A percentile compares a stretch with the other conserved stretches of the same genome.
phyloP scores from a whole-genome alignment of 2,888 invertebrate species.

The Cantharis nigra region DNA sequence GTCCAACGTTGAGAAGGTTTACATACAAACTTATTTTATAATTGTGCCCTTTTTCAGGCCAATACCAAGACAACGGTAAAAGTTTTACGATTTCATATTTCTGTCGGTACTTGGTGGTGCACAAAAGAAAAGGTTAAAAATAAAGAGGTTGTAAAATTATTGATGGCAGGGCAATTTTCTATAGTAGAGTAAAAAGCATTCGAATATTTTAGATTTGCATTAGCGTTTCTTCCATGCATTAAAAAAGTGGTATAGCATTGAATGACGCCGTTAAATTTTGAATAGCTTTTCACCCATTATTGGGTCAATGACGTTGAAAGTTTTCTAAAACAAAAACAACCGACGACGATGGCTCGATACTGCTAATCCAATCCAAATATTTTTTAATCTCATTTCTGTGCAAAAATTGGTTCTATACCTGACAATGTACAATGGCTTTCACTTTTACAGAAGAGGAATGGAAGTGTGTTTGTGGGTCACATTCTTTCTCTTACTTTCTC shows the following conservation, averaged over 20 bases:
- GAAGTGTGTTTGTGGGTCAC: constrained; percentile 38
- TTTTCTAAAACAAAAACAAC: constrained; percentile 15
- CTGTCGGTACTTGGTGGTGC: not conserved
- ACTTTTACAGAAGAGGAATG: constrained; percentile 35
- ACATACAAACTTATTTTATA: not conserved
- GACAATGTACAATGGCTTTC: constrained; percentile 34
- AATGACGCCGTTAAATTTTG: constrained; percentile 4
- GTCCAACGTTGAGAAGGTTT: not conserved
- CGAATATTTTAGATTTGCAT: not conserved
- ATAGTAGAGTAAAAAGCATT: not conserved
- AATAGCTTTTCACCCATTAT: constrained; percentile 23
- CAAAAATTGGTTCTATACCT: constrained; percentile 4
- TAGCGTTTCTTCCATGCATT: constrained; percentile 11
- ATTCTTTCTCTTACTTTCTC: constrained; percentile 39
- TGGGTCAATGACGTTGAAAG: constrained; percentile 20
- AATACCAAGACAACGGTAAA: not conserved
- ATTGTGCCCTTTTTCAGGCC: not conserved
- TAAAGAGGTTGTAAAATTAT: not conserved
- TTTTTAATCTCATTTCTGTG: constrained; percentile 16
- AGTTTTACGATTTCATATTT: not conserved
- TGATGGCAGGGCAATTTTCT: not conserved
- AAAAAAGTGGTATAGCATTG: not conserved
- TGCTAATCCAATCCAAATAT: not conserved
- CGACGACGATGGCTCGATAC: not conserved
- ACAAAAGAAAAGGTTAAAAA: not conserved